Conservation (phyloP, 1,140 invertebrate species). For the Mylabris phalerata region DNA sequence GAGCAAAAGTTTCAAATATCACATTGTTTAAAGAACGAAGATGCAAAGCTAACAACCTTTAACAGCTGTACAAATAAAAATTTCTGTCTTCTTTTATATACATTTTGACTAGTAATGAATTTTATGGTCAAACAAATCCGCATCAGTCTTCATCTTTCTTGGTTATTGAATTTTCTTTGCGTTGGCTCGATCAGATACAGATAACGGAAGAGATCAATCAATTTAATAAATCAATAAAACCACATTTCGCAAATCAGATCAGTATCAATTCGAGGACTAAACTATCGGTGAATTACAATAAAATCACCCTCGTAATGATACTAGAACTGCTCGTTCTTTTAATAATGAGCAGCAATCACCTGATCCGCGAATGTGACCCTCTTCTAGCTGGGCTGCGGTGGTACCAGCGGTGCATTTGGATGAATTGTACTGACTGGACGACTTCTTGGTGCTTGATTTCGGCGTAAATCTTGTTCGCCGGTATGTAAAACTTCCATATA, state of each 20-base stretch:
- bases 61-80: constrained; percentile 13
- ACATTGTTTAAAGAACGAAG: too few relatives aligned
- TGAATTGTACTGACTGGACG: constrained; percentile 46
- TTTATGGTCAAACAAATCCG: neutral
- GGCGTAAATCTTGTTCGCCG: constrained; percentile 31
- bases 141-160: too few relatives aligned
- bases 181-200: too few relatives aligned
- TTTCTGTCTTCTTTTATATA: constrained; percentile 5
- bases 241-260: too few relatives aligned
- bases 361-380: constrained; percentile 43
- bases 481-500: constrained; percentile 74
- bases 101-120: constrained; percentile 13
- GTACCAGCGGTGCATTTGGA: constrained; percentile 43
- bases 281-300: too few relatives aligned
- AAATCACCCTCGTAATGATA: too few relatives aligned
- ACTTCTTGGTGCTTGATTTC: constrained; percentile 31
- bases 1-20: too few relatives aligned
- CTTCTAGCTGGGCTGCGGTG: constrained; percentile 44
- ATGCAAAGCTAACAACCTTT: neutral
- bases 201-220: too few relatives aligned
- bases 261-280: too few relatives aligned
- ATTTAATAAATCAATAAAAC: too few relatives aligned
- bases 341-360: constrained; percentile 33
- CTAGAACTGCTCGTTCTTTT: neutral
- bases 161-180: too few relatives aligned